These are phyloP conservation scores for Podarcis raffonei DNA, from an alignment of 2,113 vertebrate species.

Conservation along the genomic window DNA sequence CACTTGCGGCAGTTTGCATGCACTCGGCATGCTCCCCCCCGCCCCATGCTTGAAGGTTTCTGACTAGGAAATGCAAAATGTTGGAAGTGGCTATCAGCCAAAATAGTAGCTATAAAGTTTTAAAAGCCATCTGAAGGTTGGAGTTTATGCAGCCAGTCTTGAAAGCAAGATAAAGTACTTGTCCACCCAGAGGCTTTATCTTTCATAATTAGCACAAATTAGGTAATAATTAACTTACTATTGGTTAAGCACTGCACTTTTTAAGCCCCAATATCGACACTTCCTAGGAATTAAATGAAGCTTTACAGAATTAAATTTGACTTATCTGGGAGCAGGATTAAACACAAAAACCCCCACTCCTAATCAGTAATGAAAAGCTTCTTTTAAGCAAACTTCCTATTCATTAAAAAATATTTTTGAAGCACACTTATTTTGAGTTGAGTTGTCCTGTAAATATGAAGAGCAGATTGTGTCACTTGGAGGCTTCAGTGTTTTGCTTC, in stretches of 20 bases:
- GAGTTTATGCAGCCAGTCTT: conserved; percentile 1
- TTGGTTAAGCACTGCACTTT: not conserved
- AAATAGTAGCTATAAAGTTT: not conserved
- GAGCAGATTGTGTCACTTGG: not conserved
- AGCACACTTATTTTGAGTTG: not conserved
- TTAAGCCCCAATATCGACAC: not conserved
- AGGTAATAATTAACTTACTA: conserved; percentile 21
- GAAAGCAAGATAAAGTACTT: not conserved
- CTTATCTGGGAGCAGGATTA: conserved; percentile 1
- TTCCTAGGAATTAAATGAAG: conserved; percentile 1
- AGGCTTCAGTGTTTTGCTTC: not conserved
- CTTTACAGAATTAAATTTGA: conserved; percentile 1
- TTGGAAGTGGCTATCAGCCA: not conserved
- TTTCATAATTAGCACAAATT: conserved; percentile 17
- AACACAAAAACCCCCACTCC: not conserved
- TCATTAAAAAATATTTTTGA: not conserved
- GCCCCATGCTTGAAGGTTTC: not conserved
- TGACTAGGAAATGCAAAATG: not conserved
- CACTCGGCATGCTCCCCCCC: not conserved
- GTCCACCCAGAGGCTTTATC: not conserved
- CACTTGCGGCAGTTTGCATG: not conserved
- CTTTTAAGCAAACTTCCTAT: not conserved
- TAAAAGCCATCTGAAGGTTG: conserved; percentile 3
- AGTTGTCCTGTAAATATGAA: not conserved
- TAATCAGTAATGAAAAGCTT: not conserved